Conservation (phyloP, 2,113 vertebrate genomes). For the Megaceryle maxima region DNA sequence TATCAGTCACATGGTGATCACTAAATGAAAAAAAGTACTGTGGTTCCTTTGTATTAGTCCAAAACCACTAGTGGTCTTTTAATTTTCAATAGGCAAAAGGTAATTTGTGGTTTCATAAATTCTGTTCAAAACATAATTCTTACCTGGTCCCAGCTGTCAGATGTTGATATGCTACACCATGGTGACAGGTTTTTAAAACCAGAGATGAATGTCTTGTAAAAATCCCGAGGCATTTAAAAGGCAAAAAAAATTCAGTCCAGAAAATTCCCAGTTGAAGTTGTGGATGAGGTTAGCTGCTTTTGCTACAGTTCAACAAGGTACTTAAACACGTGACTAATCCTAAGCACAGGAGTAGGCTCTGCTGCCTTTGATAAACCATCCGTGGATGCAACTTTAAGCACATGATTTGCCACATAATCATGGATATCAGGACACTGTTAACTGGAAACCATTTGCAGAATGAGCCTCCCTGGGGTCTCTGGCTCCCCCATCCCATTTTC, state of each 20-base stretch:
- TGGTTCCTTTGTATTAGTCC: slow-evolving; percentile 22
- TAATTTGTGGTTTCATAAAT: slow-evolving; percentile 67
- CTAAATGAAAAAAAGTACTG: slow-evolving; percentile 44
- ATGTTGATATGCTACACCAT: background rate
- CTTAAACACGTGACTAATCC: background rate
- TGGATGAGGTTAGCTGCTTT: background rate
- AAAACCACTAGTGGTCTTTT: slow-evolving; percentile 1
- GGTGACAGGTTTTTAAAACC: slow-evolving; percentile 13
- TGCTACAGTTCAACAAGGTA: background rate
- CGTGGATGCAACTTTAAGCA: rapidly evolving
- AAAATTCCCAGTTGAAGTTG: background rate
- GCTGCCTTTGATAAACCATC: background rate
- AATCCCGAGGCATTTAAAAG: background rate
- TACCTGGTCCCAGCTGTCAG: slow-evolving; percentile 59
- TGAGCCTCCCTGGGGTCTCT: background rate
- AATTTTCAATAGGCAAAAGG: slow-evolving; percentile 61
- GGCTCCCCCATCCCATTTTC: background rate
- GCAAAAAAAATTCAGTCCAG: background rate
- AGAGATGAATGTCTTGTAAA: slow-evolving; percentile 12
- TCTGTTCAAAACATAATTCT: slow-evolving; percentile 34
- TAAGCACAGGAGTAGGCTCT: background rate
- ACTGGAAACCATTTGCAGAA: background rate
- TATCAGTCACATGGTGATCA: slow-evolving; percentile 41
- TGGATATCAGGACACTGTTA: background rate
- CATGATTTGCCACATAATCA: background rate